Evolutionary conservation across 2,797 vertebrate species (phyloP).

Genomic region (Orestias chungarensis): DNA sequence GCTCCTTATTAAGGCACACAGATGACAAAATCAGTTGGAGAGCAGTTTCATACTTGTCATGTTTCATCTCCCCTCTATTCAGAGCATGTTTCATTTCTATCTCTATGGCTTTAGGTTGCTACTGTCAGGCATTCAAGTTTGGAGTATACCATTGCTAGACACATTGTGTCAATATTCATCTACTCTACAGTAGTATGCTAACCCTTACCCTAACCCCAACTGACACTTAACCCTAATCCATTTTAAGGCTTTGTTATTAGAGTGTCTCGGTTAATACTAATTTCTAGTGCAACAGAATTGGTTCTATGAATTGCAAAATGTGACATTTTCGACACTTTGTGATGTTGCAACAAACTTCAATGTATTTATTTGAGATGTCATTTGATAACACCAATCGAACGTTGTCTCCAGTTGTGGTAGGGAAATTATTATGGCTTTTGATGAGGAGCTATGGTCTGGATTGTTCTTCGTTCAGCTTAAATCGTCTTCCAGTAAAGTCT

Average conservation of each 20-base stretch:
- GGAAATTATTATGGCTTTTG: too few species aligned
- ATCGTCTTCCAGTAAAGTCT: not conserved
- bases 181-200: constrained; percentile 13
- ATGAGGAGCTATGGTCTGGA: too few species aligned
- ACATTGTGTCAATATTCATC: not conserved
- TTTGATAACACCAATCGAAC: not conserved
- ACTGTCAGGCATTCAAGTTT: not conserved
- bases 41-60: constrained; percentile 17
- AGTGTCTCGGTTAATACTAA: constrained; percentile 29
- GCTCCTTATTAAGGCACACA: constrained; percentile 82
- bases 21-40: constrained; percentile 48
- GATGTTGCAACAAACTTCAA: not conserved
- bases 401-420: too few species aligned
- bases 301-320: not conserved
- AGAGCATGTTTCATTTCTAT: not conserved
- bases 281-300: constrained; percentile 17
- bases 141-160: not conserved
- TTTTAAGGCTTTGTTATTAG: constrained; percentile 23
- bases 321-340: not conserved
- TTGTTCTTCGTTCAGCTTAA: not conserved
- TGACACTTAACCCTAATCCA: too few species aligned
- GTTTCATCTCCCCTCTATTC: not conserved
- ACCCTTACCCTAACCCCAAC: too few species aligned
- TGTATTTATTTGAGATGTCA: not conserved
- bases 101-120: not conserved